Evolutionary conservation across 2,888 invertebrate genomes (phyloP).

Genomic region (Latheticus oryzae): DNA sequence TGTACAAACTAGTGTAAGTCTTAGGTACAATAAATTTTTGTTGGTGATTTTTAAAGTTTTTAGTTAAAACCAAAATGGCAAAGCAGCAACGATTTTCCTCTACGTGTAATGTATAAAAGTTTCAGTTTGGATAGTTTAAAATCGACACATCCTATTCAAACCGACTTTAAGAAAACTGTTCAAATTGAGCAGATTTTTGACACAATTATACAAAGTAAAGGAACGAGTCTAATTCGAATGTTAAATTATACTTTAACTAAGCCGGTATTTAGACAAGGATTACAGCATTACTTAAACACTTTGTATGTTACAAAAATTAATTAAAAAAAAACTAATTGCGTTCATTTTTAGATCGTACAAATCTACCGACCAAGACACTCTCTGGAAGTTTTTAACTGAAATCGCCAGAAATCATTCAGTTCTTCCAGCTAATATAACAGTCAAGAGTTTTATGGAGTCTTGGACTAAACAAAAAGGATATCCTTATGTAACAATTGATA

Average conservation of each 20-base stretch:
- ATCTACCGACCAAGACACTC: constrained; percentile 74
- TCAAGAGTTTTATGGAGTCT: constrained; percentile 74
- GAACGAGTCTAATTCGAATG: constrained; percentile 72
- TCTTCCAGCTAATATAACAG: constrained; percentile 64
- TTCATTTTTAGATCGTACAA: constrained; percentile 69
- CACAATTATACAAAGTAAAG: constrained; percentile 61
- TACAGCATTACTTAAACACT: constrained; percentile 68
- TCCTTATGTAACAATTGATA: constrained; percentile 72
- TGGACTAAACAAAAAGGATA: constrained; percentile 81
- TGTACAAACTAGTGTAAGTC: constrained; percentile 68
- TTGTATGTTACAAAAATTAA: constrained; percentile 65
- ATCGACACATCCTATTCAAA: constrained; percentile 70
- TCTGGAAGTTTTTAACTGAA: constrained; percentile 72
- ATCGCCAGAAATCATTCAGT: constrained; percentile 55
- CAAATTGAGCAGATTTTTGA: constrained; percentile 74
- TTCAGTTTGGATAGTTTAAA: constrained; percentile 69
- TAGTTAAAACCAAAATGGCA: constrained; percentile 72
- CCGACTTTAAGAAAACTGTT: constrained; percentile 67
- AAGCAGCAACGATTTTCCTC: constrained; percentile 68
- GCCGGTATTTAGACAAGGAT: constrained; percentile 68
- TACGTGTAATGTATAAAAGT: constrained; percentile 69
- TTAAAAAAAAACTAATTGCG: not conserved
- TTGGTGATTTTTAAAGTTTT: constrained; percentile 43
- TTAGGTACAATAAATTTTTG: not conserved
- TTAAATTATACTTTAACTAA: constrained; percentile 70